Base-by-base conservation (phyloP, 2,888 invertebrate genomes). In the Dyspetes luteomarginatus region DNA sequence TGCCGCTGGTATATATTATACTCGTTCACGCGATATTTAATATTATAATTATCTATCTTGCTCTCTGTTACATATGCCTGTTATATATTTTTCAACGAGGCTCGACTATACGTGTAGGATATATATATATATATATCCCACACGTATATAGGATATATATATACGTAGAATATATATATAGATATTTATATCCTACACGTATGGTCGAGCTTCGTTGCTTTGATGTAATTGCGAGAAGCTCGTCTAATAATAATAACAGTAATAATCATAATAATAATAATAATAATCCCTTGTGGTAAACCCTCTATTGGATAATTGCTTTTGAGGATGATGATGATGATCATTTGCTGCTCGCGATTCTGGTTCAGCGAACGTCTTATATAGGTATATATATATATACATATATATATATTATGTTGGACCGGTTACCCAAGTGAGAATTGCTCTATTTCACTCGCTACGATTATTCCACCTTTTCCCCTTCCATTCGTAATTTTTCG, bases 1-100 rank as follows among this genome's bases (percentile, higher is more conserved):
- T 24, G 1, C 9, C 19, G 48, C 19, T 48, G 48, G 15, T 52
- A 30, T 58, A 41, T 71, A 64, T 64, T 28, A 19, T 36, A 65
- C 50, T 72, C 65, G 65, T 72, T 65, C 77, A 65, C 72, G 58
- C 71, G 77, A 78, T 71, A 43, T 78, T 78, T 77, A 77, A 77
- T 77, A 77, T 64, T 65, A 15, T 71, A 77, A 77, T 77, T 50
- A 71, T 56, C 71, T 7, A n/a, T 56, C 58, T 55, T 50, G 15
- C 26, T 22, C 26, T 15, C 28, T 12, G 62, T n/a, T 24, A n/a
- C 22, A 43, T 24, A 41, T 24, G 24, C 15, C 36, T 12, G 5
- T 36, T 36, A 36, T 2, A 36, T 12, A 36, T 36, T 12, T 36
- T 9, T 36, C n/a, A n/a, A n/a, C n/a, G n/a, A n/a, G n/a, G n/a